Evolutionary conservation across 2,113 vertebrate species (phyloP).

Genomic region (Chaenogobius annularis): DNA sequence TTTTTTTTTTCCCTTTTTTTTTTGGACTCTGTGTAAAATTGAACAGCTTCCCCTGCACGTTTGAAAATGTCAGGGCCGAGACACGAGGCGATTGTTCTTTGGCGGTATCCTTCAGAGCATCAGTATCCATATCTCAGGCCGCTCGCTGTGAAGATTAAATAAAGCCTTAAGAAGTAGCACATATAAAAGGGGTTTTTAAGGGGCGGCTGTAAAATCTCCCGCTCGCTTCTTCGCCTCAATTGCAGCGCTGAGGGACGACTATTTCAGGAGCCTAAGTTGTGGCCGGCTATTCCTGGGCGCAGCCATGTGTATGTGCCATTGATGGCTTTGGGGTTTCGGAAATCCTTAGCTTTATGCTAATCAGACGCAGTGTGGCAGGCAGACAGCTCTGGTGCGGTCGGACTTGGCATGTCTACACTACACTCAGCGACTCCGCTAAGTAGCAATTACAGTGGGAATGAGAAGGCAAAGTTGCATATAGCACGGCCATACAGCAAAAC

Average conservation of each 20-base stretch:
- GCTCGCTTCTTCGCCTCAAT: conserved; percentile 47
- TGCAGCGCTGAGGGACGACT: conserved; percentile 52
- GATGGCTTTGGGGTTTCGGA: conserved; percentile 76
- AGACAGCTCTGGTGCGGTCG: conserved; percentile 67
- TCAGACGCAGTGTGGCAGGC: conserved; percentile 71
- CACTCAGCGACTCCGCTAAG: conserved; percentile 64
- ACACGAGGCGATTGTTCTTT: conserved; percentile 11
- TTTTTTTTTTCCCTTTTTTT: not conserved
- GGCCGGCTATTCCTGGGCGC: conserved; percentile 71
- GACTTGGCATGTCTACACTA: conserved; percentile 62
- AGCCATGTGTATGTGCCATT: conserved; percentile 72
- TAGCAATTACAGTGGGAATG: conserved; percentile 73
- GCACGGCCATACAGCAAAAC: conserved; percentile 21
- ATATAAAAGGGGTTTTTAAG: conserved; percentile 26
- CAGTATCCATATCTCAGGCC: conserved; percentile 22
- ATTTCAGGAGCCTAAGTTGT: conserved; percentile 74
- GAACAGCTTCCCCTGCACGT: not conserved
- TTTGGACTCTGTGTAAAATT: not conserved
- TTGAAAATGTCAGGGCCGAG: conserved; percentile 1
- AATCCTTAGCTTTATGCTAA: conserved; percentile 77
- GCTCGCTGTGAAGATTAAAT: conserved; percentile 58
- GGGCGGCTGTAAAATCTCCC: conserved; percentile 27
- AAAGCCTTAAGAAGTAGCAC: conserved; percentile 44
- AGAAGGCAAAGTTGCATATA: conserved; percentile 64
- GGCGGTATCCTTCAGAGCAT: conserved; percentile 13